These are phyloP conservation scores for Yponomeuta malinellus DNA, from an alignment of 2,888 invertebrate species.

Conservation along the genomic window DNA sequence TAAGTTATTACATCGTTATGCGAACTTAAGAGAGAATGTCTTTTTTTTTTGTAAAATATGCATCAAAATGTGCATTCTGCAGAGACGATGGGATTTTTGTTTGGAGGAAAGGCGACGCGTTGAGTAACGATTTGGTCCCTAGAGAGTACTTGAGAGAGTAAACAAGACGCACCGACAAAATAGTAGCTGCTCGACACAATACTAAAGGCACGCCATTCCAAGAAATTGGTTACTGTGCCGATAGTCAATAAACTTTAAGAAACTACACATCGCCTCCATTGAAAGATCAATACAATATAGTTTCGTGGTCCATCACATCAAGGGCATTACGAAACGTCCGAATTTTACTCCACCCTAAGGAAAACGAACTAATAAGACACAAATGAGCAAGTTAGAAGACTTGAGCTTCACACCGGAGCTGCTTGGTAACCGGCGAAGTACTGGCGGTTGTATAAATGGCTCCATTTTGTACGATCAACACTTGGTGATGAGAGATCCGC, in stretches of 20 bases:
- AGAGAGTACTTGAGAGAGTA: neutral
- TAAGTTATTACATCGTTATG: slow-evolving; percentile 34
- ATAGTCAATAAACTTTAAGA: neutral
- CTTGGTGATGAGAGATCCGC: slow-evolving; percentile 68
- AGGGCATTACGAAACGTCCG: slow-evolving; percentile 55
- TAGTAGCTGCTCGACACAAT: slow-evolving; percentile 5
- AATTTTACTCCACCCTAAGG: slow-evolving; percentile 55
- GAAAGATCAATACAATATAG: slow-evolving; percentile 31
- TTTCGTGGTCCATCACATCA: slow-evolving; percentile 42
- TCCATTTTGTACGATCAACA: slow-evolving; percentile 69
- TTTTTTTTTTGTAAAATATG: slow-evolving; percentile 51
- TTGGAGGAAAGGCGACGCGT: slow-evolving; percentile 3
- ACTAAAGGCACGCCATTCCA: slow-evolving; percentile 1
- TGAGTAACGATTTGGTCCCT: slow-evolving; percentile 13
- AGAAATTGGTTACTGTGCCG: neutral
- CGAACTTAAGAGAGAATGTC: slow-evolving; percentile 46
- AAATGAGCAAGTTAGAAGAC: slow-evolving; percentile 71
- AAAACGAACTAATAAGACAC: slow-evolving; percentile 54
- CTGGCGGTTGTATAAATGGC: slow-evolving; percentile 51
- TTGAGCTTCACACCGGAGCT: slow-evolving; percentile 73
- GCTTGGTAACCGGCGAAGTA: slow-evolving; percentile 57
- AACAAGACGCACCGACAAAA: slow-evolving; percentile 1
- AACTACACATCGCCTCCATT: slow-evolving; percentile 9
- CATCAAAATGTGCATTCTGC: slow-evolving; percentile 28
- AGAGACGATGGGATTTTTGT: neutral